phyloP scores from a whole-genome alignment of 2,113 vertebrate species.

The Dromas ardeola region DNA sequence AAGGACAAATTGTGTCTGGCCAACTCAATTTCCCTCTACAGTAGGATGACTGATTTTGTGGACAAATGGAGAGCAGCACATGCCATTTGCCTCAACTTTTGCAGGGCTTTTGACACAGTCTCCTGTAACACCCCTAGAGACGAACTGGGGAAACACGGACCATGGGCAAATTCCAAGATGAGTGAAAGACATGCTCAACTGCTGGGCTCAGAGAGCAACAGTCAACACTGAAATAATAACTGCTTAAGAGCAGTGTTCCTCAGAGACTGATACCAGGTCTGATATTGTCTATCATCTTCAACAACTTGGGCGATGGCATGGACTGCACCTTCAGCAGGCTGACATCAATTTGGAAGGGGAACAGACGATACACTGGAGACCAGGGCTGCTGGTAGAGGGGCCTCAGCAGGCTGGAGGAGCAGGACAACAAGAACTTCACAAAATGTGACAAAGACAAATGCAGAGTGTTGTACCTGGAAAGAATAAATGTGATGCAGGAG shows the following conservation, averaged over 20 bases:
- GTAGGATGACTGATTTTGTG: background rate
- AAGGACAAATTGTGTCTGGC: background rate
- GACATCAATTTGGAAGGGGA: background rate
- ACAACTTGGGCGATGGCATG: background rate
- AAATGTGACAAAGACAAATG: background rate
- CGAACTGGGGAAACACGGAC: background rate
- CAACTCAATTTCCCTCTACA: background rate
- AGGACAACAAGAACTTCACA: background rate
- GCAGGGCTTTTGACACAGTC: background rate
- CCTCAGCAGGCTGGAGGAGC: background rate
- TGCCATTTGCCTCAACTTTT: background rate
- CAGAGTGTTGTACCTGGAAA: background rate
- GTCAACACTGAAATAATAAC: background rate
- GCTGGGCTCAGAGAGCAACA: background rate
- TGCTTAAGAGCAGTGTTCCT: background rate
- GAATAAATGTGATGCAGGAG: background rate
- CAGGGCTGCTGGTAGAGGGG: background rate
- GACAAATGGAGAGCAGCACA: background rate
- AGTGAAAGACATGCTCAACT: background rate
- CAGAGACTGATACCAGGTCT: background rate
- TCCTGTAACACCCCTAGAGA: background rate
- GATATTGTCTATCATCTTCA: background rate
- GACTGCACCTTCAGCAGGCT: background rate
- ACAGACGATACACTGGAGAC: background rate
- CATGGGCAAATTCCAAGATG: background rate